Conservation (phyloP, 2,113 vertebrate species). For the Ceuthmochares aereus region DNA sequence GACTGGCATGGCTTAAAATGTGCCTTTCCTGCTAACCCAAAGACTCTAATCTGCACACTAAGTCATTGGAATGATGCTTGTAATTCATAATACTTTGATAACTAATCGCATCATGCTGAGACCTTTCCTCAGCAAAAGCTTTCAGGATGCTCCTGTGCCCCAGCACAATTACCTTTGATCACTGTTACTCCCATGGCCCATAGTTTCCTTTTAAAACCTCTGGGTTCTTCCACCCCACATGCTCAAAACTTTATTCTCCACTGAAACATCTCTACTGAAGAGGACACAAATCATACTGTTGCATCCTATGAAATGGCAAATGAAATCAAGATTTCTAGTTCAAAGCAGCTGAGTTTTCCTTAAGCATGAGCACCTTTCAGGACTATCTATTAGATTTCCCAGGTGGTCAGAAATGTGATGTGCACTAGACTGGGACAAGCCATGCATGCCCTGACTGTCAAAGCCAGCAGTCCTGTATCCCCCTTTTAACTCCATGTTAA, state of each 20-base stretch:
- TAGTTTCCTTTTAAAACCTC: background rate
- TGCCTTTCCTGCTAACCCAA: background rate
- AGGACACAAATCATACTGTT: background rate
- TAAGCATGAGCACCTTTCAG: accelerated
- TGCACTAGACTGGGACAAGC: background rate
- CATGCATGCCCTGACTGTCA: background rate
- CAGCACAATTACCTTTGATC: background rate
- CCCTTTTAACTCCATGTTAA: background rate
- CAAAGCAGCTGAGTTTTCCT: background rate
- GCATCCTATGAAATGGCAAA: background rate
- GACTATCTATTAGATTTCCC: background rate
- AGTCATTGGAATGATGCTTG: background rate
- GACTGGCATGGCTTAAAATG: background rate
- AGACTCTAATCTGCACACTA: background rate
- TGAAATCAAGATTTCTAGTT: background rate
- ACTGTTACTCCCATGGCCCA: background rate
- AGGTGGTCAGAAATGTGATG: background rate
- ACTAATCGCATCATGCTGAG: background rate
- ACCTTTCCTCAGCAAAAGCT: background rate
- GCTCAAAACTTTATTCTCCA: background rate
- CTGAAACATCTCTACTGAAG: background rate
- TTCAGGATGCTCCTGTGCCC: background rate
- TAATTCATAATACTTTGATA: conserved; percentile 1
- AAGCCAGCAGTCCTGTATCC: background rate
- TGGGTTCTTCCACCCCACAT: background rate